phyloP scores from a whole-genome alignment of 2,797 vertebrate species.

The Peromyscus attwateri region DNA sequence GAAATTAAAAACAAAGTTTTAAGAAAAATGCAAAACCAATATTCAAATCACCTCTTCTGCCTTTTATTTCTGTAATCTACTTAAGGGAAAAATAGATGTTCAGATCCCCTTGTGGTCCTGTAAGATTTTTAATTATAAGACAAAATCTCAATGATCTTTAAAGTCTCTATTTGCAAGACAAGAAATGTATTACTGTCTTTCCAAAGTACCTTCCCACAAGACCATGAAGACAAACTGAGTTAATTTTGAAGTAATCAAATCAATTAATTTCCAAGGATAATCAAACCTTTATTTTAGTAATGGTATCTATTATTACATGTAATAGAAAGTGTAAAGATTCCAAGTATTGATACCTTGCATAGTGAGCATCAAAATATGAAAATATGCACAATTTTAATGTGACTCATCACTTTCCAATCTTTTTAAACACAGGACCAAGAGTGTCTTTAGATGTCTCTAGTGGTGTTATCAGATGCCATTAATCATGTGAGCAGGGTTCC shows the following conservation, averaged over 20 bases:
- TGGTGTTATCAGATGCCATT: not conserved
- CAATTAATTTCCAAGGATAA: constrained; percentile 12
- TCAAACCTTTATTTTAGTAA: constrained; percentile 55
- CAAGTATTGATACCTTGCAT: not conserved
- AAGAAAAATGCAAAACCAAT: not conserved
- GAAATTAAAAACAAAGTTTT: constrained; percentile 3
- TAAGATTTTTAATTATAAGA: constrained; percentile 59
- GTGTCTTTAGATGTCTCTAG: not conserved
- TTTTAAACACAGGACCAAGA: not conserved
- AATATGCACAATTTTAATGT: not conserved
- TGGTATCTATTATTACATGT: constrained; percentile 31
- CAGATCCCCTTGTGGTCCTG: not conserved
- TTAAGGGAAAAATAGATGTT: constrained; percentile 51
- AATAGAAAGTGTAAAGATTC: constrained; percentile 45
- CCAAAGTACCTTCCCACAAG: constrained; percentile 3
- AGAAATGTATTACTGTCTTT: constrained; percentile 60
- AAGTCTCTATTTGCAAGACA: constrained; percentile 41
- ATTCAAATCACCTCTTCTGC: not conserved
- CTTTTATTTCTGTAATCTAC: not conserved
- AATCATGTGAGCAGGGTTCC: not conserved
- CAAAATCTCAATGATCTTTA: constrained; percentile 30
- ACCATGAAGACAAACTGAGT: constrained; percentile 43
- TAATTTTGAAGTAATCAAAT: constrained; percentile 57
- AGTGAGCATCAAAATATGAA: not conserved
- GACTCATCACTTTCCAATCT: not conserved